Evolutionary conservation across 2,888 invertebrate species (phyloP).

Genomic region (Entomobrya proxima): DNA sequence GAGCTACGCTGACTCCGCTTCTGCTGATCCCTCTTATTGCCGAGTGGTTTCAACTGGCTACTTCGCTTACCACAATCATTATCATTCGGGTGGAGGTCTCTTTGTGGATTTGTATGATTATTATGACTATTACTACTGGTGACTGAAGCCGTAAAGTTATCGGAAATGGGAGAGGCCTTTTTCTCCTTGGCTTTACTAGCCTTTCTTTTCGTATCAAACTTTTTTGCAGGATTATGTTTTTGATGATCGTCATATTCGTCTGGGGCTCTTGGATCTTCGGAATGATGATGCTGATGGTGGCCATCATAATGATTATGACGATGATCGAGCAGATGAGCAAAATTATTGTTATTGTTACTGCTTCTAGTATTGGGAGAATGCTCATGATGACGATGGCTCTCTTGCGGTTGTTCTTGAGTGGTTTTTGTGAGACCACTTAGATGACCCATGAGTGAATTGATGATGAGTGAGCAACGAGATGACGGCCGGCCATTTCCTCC

Average conservation of each 20-base stretch:
- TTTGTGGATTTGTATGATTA: constrained; percentile 1
- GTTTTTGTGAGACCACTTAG: constrained; percentile 51
- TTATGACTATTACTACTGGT: constrained; percentile 26
- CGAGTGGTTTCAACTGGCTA: not conserved
- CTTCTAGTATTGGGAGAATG: constrained; percentile 32
- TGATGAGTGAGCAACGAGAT: constrained; percentile 64
- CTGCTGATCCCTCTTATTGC: not conserved
- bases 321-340: constrained; percentile 41
- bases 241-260: not conserved
- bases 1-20: not conserved
- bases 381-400: not conserved
- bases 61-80: constrained; percentile 21
- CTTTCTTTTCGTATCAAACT: not conserved
- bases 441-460: constrained; percentile 64
- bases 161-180: not conserved
- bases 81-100: not conserved
- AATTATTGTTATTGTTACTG: constrained; percentile 47
- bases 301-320: constrained; percentile 42
- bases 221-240: not conserved
- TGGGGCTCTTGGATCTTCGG: no score
- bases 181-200: not conserved
- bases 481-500: constrained; percentile 52
- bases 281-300: not conserved
- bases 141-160: constrained; percentile 17
- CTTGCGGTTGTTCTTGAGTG: constrained; percentile 41